A percentile compares a stretch with the other conserved stretches of the same genome.
Evolutionary conservation across 2,888 invertebrate species (phyloP).

Genomic region (Sialis fuliginosa): DNA sequence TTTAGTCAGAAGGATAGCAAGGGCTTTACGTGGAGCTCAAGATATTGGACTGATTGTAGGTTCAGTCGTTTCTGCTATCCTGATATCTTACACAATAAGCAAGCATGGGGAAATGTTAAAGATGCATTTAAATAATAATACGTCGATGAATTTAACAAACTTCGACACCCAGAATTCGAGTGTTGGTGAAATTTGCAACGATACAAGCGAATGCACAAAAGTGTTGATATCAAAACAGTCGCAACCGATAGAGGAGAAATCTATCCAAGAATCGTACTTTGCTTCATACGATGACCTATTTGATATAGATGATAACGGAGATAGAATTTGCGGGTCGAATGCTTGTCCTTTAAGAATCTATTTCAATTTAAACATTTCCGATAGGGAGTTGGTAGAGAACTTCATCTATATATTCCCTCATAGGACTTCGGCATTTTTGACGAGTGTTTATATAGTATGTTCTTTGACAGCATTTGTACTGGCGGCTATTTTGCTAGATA

Average conservation of each 20-base stretch:
- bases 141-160: background rate
- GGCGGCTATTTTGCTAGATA: constrained; percentile 28
- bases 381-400: constrained; percentile 6
- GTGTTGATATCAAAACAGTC: constrained; percentile 4
- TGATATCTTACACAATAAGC: constrained; percentile 22
- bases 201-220: background rate
- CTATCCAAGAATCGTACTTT: constrained; percentile 8
- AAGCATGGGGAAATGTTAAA: background rate
- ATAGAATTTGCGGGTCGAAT: constrained; percentile 36
- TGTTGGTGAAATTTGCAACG: background rate
- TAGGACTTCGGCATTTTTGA: constrained; percentile 22
- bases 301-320: constrained; percentile 31
- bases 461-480: constrained; percentile 27
- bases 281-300: constrained; percentile 29
- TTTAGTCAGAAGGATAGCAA: constrained; percentile 28
- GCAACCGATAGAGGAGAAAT: background rate
- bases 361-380: constrained; percentile 8
- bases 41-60: constrained; percentile 38
- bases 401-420: constrained; percentile 18
- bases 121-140: background rate
- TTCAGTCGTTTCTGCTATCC: constrained; percentile 29
- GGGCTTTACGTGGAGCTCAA: constrained; percentile 35
- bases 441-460: constrained; percentile 26
- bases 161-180: background rate
- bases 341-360: constrained; percentile 28